Conservation (phyloP, 2,888 invertebrate genomes). For the Agrilus biguttatus region DNA sequence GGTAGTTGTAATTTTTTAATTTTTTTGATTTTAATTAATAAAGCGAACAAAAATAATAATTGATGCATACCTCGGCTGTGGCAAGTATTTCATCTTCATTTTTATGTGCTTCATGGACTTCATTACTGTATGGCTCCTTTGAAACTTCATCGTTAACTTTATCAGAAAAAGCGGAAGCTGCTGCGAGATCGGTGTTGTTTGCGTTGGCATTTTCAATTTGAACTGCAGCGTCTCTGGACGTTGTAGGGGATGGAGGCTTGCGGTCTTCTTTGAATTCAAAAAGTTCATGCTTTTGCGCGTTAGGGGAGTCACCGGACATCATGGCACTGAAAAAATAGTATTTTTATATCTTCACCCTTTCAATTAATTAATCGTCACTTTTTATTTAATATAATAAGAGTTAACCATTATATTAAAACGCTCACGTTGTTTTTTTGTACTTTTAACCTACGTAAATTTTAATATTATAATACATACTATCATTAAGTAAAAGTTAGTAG, state of each 20-base stretch:
- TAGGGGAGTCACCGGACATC: constrained; percentile 21
- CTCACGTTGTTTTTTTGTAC: too few relatives aligned
- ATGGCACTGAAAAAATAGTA: constrained; percentile 17
- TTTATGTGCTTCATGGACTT: constrained; percentile 1
- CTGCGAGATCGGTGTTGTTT: constrained; percentile 6
- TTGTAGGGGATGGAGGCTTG: constrained; percentile 16
- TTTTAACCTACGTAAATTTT: too few relatives aligned
- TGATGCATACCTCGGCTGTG: background rate
- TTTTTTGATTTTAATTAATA: too few relatives aligned
- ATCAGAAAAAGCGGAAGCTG: constrained; percentile 5
- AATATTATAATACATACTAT: too few relatives aligned
- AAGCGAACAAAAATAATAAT: too few relatives aligned
- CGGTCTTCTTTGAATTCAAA: constrained; percentile 14
- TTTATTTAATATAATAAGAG: too few relatives aligned
- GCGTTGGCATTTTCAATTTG: constrained; percentile 3
- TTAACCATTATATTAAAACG: too few relatives aligned
- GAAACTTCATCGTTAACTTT: constrained; percentile 4
- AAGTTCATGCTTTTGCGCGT: constrained; percentile 12
- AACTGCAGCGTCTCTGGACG: constrained; percentile 11
- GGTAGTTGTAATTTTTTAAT: too few relatives aligned
- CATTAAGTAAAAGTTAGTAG: too few relatives aligned
- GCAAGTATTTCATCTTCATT: constrained; percentile 7
- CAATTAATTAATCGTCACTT: too few relatives aligned
- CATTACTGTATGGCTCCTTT: background rate
- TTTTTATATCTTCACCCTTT: background rate